Percentiles rank a stretch among this genome's conserved stretches.
Evolutionary conservation across 2,797 vertebrate species (phyloP).

Genomic region (Cyprinella venusta): DNA sequence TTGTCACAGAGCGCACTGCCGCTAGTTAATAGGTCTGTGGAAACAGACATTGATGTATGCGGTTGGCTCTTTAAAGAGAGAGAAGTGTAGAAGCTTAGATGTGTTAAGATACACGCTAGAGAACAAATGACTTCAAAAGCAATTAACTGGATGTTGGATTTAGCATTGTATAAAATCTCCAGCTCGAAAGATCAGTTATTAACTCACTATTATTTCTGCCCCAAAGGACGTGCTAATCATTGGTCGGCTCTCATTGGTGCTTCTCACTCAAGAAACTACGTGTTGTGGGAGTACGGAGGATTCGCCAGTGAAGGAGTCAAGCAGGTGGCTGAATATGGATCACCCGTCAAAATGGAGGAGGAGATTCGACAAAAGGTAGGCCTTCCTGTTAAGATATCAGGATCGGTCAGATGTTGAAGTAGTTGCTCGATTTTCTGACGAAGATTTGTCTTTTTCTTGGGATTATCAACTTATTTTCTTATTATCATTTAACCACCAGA

Average conservation of each 20-base stretch:
- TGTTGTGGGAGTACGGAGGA: conserved; percentile 96
- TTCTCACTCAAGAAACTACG: conserved; percentile 91
- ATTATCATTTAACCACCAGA: neutral
- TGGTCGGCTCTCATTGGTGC: conserved; percentile 98
- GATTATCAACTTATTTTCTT: conserved; percentile 10
- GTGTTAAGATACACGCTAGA: neutral
- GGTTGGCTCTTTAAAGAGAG: conserved; percentile 31
- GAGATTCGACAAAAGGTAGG: conserved; percentile 96
- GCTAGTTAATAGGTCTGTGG: conserved; percentile 34
- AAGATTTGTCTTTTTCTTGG: neutral
- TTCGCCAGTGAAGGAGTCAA: conserved; percentile 94
- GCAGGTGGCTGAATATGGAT: conserved; percentile 94
- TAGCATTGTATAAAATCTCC: neutral
- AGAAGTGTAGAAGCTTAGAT: conserved; percentile 16
- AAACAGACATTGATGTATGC: conserved; percentile 27
- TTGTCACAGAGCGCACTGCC: conserved; percentile 17
- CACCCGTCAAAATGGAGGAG: conserved; percentile 98
- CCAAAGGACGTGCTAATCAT: conserved; percentile 91
- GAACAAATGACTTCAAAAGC: conserved; percentile 8
- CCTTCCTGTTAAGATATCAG: neutral
- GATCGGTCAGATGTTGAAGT: neutral
- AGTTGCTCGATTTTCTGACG: neutral
- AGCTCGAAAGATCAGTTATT: neutral
- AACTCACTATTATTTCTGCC: conserved; percentile 34
- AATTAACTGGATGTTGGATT: conserved; percentile 21